Evolutionary conservation across 1,140 invertebrate genomes (phyloP).

Genomic region (Amphibalanus amphitrite): DNA sequence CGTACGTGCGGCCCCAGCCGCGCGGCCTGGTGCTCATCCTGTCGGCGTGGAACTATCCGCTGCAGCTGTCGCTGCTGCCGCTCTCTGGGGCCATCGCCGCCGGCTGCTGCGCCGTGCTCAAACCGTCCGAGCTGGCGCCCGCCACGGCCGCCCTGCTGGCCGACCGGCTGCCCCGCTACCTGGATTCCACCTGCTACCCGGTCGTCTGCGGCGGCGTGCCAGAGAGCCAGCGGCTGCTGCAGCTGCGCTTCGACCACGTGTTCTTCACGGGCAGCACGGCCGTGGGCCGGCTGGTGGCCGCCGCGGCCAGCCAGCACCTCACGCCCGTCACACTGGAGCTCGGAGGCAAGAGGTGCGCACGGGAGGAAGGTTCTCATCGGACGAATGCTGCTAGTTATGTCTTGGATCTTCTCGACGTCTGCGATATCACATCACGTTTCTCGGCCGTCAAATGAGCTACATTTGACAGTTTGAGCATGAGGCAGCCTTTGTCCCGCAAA

Average conservation of each 20-base stretch:
- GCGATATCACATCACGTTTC: too few species aligned
- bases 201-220: conserved; percentile 54
- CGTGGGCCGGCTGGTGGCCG: conserved; percentile 73
- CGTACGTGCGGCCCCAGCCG: conserved; percentile 41
- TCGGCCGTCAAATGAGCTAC: too few species aligned
- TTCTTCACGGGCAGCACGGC: conserved; percentile 85
- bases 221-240: conserved; percentile 69
- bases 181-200: conserved; percentile 49
- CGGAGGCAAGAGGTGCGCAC: too few species aligned
- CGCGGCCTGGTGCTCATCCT: conserved; percentile 74
- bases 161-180: conserved; percentile 60
- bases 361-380: too few species aligned
- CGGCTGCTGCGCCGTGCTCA: conserved; percentile 82
- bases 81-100: conserved; percentile 76
- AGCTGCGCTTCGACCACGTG: conserved; percentile 88
- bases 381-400: conserved; percentile 33
- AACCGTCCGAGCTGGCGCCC: conserved; percentile 78
- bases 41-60: conserved; percentile 95
- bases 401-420: too few species aligned
- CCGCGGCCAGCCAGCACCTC: conserved; percentile 74
- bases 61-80: conserved; percentile 61
- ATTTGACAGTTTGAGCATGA: too few species aligned
- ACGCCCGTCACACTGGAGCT: conserved; percentile 90
- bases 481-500: too few species aligned
- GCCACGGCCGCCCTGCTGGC: conserved; percentile 50